Evolutionary conservation across 2,888 invertebrate species (phyloP), one percentile per base, ranked within the genome.

Genomic region (Ceramica pisi): DNA sequence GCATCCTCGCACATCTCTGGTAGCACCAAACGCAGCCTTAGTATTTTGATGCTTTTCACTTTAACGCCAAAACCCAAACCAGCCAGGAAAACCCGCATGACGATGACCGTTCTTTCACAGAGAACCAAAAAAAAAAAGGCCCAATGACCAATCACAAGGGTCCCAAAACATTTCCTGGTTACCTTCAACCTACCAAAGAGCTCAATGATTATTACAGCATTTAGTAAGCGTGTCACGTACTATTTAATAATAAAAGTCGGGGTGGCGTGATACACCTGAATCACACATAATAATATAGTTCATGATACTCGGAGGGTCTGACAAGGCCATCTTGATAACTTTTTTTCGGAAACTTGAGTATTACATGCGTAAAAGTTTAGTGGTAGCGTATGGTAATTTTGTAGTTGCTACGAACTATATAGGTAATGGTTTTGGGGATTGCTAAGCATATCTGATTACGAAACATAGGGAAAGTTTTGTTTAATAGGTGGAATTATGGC

Each of bases 251-350:
- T 66, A 60, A 62, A 72, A 71, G 51, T 65, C n/a, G 19, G 61
- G 71, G 72, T 75, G 68, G 70, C 83, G 83, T 82, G 79, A 46
- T 35, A 71, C 12, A 35, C 55, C 53, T 23, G n/a, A 19, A 71
- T 61, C 12, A 41, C 51, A 67, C 44, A 50, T 51, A 67, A 82
- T 63, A 26, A 55, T 78, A 61, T 57, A 56, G 50, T 19, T 38
- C 12, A 9, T 19, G 55, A 46, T 61, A 62, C 59, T 66, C 44
- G 19, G 26, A 64, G 51, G 41, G n/a, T 6, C n/a, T 35, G 19
- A 7, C 66, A 67, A 71, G 76, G 81, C 41, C 62, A 74, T 66
- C 67, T 59, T 60, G 66, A 69, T 72, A 66, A 53, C 16, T 59
- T 61, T 67, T 35, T 41, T 51, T 59, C 5, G 21, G 44, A 31